phyloP scores from a whole-genome alignment of 2,113 vertebrate species.

The Anoura caudifer region DNA sequence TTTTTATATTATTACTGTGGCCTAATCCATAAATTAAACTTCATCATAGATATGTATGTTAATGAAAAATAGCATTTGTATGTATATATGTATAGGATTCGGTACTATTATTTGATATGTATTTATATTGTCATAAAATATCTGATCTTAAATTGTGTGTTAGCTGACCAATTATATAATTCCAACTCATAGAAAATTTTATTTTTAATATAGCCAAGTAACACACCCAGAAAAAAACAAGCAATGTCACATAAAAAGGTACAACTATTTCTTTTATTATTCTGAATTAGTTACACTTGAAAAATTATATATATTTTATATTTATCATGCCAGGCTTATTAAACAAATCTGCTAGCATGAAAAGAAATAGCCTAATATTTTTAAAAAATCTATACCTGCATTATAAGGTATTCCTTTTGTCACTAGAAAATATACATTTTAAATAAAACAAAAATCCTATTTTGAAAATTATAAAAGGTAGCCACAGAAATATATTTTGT shows the following conservation, averaged over 20 bases:
- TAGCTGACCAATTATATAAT: constrained; percentile 14
- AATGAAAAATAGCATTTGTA: neutral
- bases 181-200: neutral
- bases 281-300: neutral
- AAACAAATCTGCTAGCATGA: neutral
- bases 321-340: neutral
- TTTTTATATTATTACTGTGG: neutral
- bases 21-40: neutral
- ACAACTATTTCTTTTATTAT: constrained; percentile 38
- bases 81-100: neutral
- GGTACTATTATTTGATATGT: neutral
- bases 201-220: constrained; percentile 30
- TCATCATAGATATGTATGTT: neutral
- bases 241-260: neutral
- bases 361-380: neutral
- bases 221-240: constrained; percentile 52
- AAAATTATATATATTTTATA: constrained; percentile 49
- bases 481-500: constrained; percentile 52
- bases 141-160: neutral
- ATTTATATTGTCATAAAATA: neutral
- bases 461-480: constrained; percentile 43
- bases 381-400: neutral
- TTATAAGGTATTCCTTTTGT: constrained; percentile 25
- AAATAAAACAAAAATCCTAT: constrained; percentile 12
- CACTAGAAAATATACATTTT: constrained; percentile 52